These are phyloP conservation scores for Clarias fuscus DNA, from an alignment of 2,797 vertebrate genomes.

Conservation along the genomic window DNA sequence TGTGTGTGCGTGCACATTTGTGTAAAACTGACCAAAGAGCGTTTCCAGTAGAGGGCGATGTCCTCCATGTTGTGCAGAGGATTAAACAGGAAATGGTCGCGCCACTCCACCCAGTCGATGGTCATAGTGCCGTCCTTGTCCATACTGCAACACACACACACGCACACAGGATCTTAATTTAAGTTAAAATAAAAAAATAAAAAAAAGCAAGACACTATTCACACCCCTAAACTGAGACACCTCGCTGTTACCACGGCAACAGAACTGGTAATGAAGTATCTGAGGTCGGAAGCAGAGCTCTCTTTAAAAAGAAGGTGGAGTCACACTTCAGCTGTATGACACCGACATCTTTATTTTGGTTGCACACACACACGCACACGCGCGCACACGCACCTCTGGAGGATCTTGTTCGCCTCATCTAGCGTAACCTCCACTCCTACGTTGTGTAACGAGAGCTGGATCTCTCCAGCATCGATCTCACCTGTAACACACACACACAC, in stretches of 20 bases:
- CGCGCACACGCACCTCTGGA: constrained; percentile 76
- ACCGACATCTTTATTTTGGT: background rate
- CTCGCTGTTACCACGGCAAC: constrained; percentile 1
- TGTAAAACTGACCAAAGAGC: constrained; percentile 76
- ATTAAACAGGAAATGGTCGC: constrained; percentile 88
- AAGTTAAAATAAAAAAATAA: background rate
- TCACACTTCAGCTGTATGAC: background rate
- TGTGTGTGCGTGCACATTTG: background rate
- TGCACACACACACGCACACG: background rate
- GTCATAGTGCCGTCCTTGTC: constrained; percentile 88
- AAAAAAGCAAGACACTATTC: background rate
- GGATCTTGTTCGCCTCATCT: constrained; percentile 81
- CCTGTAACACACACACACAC: constrained; percentile 67
- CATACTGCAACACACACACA: constrained; percentile 71
- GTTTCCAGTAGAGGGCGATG: constrained; percentile 86
- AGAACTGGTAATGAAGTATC: background rate
- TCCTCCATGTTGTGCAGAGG: constrained; percentile 85
- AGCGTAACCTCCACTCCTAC: constrained; percentile 80
- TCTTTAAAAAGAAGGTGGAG: background rate
- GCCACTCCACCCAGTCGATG: constrained; percentile 89
- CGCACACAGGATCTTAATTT: background rate
- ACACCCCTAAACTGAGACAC: background rate
- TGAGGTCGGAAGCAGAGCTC: background rate
- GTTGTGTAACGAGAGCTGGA: constrained; percentile 80
- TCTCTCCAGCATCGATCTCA: constrained; percentile 83